Evolutionary conservation across 2,113 vertebrate species (phyloP).

Genomic region (Poeciliopsis turrubarensis): DNA sequence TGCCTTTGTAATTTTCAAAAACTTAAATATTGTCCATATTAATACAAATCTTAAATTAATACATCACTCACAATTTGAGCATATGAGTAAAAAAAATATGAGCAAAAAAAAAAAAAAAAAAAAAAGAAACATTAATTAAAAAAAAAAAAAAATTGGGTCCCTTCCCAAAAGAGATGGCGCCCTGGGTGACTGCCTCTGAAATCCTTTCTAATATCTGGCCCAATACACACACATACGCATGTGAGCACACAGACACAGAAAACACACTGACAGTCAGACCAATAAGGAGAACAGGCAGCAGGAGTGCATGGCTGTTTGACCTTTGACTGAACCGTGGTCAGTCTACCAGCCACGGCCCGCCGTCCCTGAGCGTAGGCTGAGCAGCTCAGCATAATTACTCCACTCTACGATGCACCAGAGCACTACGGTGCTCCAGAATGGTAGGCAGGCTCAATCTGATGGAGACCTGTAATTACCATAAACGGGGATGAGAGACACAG

Average conservation of each 20-base stretch:
- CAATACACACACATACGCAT: too few species aligned
- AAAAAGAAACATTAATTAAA: too few species aligned
- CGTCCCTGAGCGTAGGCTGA: conserved; percentile 33
- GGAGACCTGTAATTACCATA: conserved; percentile 66
- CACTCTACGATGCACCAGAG: conserved; percentile 55
- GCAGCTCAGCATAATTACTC: conserved; percentile 48
- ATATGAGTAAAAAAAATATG: too few species aligned
- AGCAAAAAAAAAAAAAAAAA: too few species aligned
- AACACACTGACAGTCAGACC: conserved; percentile 16
- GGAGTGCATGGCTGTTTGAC: conserved; percentile 56
- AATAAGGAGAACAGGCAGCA: conserved; percentile 17
- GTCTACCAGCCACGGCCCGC: conserved; percentile 55
- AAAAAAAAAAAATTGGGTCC: too few species aligned
- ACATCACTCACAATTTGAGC: too few species aligned
- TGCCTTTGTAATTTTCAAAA: too few species aligned
- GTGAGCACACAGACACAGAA: background rate
- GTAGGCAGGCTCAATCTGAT: conserved; percentile 60
- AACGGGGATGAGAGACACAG: conserved; percentile 39
- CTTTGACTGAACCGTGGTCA: conserved; percentile 56
- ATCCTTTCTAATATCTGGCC: too few species aligned
- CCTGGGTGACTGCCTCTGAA: too few species aligned
- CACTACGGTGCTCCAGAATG: conserved; percentile 30
- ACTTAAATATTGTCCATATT: too few species aligned
- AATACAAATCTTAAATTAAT: too few species aligned
- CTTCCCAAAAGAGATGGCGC: too few species aligned